Percentiles rank a stretch among this genome's conserved stretches.
Evolutionary conservation across 2,888 invertebrate genomes (phyloP).

Genomic region (Ischnus inquisitorius): DNA sequence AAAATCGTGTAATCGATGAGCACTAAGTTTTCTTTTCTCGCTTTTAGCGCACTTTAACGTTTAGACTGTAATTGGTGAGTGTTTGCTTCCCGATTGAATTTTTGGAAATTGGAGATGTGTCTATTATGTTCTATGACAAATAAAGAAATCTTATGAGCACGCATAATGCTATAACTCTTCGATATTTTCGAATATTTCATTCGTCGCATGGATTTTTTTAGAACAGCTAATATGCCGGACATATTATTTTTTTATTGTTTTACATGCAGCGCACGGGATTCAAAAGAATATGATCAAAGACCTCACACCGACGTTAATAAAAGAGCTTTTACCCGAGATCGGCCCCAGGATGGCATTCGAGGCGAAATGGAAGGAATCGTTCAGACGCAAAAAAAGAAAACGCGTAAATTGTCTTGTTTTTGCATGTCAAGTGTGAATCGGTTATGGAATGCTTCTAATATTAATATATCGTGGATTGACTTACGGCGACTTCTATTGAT

Average conservation of each 20-base stretch:
- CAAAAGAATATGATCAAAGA: background rate
- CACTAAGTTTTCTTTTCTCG: no score
- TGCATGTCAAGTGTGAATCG: background rate
- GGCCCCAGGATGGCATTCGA: conserved; percentile 5
- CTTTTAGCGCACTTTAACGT: no score
- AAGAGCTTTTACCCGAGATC: conserved; percentile 17
- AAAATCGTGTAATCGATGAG: no score
- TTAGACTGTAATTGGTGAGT: no score
- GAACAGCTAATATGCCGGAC: background rate
- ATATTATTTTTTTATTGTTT: background rate
- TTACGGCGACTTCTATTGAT: background rate
- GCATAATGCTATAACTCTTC: no score
- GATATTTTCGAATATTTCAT: no score
- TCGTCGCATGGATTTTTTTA: background rate
- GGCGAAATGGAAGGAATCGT: conserved; percentile 12
- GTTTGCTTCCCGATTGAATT: no score
- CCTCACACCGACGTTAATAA: conserved; percentile 4
- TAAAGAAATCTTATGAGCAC: no score
- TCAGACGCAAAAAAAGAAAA: conserved; percentile 9
- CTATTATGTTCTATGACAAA: no score
- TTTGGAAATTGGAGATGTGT: no score
- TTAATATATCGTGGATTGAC: background rate
- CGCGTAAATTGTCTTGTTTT: conserved; percentile 14
- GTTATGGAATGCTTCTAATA: background rate
- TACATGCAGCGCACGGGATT: conserved; percentile 11